phyloP scores from a whole-genome alignment of 2,888 invertebrate genomes.

The Amiota mariae region DNA sequence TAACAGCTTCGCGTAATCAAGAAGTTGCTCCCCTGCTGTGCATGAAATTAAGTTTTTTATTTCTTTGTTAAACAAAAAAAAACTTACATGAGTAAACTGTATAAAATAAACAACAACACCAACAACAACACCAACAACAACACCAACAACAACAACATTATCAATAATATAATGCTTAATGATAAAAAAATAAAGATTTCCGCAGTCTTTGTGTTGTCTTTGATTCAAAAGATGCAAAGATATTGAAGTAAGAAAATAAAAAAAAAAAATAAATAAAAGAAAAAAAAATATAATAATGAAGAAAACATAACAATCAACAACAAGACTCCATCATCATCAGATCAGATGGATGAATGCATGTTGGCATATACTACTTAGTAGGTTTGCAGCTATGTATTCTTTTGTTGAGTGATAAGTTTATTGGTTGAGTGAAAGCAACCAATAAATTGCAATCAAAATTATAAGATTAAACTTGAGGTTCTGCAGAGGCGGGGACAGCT shows the following conservation, averaged over 20 bases:
- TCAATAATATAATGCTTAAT: slow-evolving; percentile 3
- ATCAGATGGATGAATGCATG: too few relatives aligned
- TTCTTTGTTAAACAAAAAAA: not conserved
- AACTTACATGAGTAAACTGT: slow-evolving; percentile 6
- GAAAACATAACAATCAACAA: too few relatives aligned
- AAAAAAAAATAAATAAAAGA: too few relatives aligned
- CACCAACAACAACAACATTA: slow-evolving; percentile 6
- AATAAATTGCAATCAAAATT: slow-evolving; percentile 8
- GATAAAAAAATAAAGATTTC: slow-evolving; percentile 4
- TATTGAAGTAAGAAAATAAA: too few relatives aligned
- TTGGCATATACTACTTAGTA: too few relatives aligned
- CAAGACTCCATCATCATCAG: too few relatives aligned
- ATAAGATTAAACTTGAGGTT: not conserved
- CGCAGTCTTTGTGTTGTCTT: not conserved
- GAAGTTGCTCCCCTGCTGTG: slow-evolving; percentile 16
- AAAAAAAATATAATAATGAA: too few relatives aligned
- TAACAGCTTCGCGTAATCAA: slow-evolving; percentile 4
- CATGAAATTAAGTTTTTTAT: slow-evolving; percentile 15
- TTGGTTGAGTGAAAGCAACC: slow-evolving; percentile 1
- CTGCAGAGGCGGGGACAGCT: too few relatives aligned
- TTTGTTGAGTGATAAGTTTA: slow-evolving; percentile 13
- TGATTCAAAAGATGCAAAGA: too few relatives aligned
- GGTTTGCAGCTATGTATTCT: not conserved
- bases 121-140: slow-evolving; percentile 11
- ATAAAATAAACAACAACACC: slow-evolving; percentile 10